These are phyloP conservation scores for Halcyon chelicuti DNA, from an alignment of 2,797 vertebrate genomes.

Conservation along the genomic window DNA sequence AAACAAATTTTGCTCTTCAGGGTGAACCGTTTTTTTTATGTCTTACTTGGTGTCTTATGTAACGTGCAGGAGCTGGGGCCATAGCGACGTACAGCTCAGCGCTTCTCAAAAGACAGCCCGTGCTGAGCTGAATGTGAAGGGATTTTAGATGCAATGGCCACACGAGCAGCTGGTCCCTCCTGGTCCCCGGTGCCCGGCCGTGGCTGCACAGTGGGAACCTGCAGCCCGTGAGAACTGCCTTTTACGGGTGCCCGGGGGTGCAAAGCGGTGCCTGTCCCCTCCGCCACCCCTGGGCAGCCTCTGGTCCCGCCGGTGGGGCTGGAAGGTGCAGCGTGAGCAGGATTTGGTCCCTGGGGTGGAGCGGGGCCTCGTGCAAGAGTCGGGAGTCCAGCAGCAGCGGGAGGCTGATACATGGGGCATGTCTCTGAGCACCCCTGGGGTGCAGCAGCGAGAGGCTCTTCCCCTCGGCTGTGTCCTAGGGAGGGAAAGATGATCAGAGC, in stretches of 20 bases:
- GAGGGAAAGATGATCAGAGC: background rate
- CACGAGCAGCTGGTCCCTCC: background rate
- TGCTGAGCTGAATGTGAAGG: background rate
- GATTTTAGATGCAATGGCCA: background rate
- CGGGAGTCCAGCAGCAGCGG: background rate
- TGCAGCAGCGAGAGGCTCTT: background rate
- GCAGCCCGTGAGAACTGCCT: accelerated
- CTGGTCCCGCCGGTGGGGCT: accelerated
- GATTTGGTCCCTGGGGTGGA: background rate
- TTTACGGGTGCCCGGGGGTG: background rate
- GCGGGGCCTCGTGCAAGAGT: background rate
- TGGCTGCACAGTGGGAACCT: accelerated
- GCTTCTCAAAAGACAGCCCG: background rate
- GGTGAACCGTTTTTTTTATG: background rate
- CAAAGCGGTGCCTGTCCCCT: background rate
- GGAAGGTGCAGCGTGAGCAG: accelerated
- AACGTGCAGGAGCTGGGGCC: background rate
- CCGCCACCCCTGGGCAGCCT: background rate
- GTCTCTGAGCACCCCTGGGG: background rate
- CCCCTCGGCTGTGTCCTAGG: accelerated
- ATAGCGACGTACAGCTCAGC: background rate
- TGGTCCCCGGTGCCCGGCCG: accelerated
- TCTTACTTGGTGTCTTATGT: background rate
- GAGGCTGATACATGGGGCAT: accelerated
- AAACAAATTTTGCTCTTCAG: background rate